These are phyloP conservation scores for Siniperca undulata DNA, from an alignment of 2,797 vertebrate species.

Conservation along the genomic window DNA sequence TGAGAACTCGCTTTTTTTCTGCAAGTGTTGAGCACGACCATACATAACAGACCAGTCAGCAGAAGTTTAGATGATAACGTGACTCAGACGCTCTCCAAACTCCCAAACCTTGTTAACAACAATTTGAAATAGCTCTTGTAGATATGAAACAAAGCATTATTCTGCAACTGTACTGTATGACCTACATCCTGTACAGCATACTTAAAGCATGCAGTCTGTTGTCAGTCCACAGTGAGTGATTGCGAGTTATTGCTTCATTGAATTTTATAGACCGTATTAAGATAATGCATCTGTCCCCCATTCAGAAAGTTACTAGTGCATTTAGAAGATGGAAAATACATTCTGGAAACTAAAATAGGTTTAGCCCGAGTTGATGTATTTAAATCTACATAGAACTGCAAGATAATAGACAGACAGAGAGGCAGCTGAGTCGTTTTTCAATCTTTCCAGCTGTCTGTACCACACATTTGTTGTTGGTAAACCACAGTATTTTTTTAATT, in stretches of 20 bases:
- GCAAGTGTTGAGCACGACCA: not conserved
- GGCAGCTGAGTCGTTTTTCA: conserved; percentile 9
- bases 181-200: conserved; percentile 23
- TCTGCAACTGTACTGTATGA: not conserved
- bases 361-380: conserved; percentile 16
- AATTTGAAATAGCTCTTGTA: not conserved
- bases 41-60: not conserved
- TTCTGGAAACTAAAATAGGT: conserved; percentile 25
- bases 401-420: conserved; percentile 10
- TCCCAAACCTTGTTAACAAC: conserved; percentile 23
- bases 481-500: not conserved
- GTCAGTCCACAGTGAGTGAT: conserved; percentile 21
- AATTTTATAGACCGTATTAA: conserved; percentile 56
- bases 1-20: not conserved
- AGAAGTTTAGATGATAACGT: not conserved
- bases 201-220: conserved; percentile 41
- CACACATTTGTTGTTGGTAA: not conserved
- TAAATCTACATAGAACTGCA: conserved; percentile 12
- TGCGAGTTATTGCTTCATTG: conserved; percentile 45
- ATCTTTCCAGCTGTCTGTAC: not conserved
- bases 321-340: conserved; percentile 48
- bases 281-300: conserved; percentile 53
- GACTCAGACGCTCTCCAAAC: conserved; percentile 12
- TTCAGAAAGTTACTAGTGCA: conserved; percentile 42
- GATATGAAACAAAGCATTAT: conserved; percentile 3